phyloP scores from a whole-genome alignment of 2,797 vertebrate species.

The Helarctos malayanus region DNA sequence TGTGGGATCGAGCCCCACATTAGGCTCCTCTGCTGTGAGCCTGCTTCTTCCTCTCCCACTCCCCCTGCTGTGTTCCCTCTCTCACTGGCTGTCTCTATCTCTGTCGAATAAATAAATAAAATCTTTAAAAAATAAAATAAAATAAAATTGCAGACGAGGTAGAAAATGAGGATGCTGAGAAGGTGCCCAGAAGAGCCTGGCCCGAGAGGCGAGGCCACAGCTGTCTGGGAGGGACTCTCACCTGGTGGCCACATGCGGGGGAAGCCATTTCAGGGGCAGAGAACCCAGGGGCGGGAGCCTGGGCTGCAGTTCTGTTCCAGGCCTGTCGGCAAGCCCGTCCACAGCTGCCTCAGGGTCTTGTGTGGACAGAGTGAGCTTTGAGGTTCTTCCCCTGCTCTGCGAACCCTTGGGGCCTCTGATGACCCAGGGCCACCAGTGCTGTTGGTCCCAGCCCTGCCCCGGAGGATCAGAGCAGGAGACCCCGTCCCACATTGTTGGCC shows the following conservation, averaged over 20 bases:
- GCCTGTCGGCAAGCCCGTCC: neutral
- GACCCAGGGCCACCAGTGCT: neutral
- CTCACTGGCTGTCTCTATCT: too few relatives aligned
- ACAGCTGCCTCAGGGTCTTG: neutral
- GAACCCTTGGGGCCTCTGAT: neutral
- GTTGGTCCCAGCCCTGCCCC: neutral
- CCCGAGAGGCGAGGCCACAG: neutral
- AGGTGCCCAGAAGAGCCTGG: neutral
- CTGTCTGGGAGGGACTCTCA: neutral
- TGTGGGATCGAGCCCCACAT: too few relatives aligned
- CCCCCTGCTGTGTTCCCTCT: too few relatives aligned
- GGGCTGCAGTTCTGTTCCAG: neutral
- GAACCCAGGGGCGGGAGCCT: neutral
- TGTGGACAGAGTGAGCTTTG: neutral
- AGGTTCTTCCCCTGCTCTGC: neutral
- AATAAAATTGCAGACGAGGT: neutral
- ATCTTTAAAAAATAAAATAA: too few relatives aligned
- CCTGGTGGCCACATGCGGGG: accelerated
- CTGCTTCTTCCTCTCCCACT: too few relatives aligned
- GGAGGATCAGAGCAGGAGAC: neutral
- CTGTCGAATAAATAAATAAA: too few relatives aligned
- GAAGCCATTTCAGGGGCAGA: neutral
- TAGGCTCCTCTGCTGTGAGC: too few relatives aligned
- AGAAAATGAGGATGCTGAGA: neutral
- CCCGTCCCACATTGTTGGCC: accelerated